Base-by-base conservation (phyloP, 37 sponge, comb jelly and placozoan species). In the Haliclona indistincta region DNA sequence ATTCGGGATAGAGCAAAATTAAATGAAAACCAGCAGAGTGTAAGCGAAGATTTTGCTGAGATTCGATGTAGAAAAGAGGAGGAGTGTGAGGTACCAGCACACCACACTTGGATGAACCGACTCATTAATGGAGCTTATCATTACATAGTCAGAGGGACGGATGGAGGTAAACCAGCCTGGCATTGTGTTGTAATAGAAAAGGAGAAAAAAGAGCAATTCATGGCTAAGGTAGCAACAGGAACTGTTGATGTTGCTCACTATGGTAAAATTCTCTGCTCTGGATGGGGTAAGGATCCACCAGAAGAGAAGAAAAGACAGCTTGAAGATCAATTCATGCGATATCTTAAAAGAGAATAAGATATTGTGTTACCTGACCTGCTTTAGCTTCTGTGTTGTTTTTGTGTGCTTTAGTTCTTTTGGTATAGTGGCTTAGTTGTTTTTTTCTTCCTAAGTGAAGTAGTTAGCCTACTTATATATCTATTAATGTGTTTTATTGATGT, bases 241-340 rank as follows among this genome's bases (percentile, higher is more conserved):
- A 45, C 70, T 10, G 54, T 87, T 33, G 76, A 91, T 70, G 66
- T 91, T 23, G 66, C 69, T 38, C 53, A 83, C 35, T 91, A 78
- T 83, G 93, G 93, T 22, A 34, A 62, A n/a, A 44, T 91, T 0
- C 42, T 91, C 63, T 64, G 49, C 33, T 82, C 79, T 54, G 93
- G 93, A 17, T 91, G 84, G 84, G 93, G 93, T 13, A 36, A 78
- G 62, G 85, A 83, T 28, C 93, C 93, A 44, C 88, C 86, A 39
- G 51, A 47, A 47, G 51, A 47, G 15, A 47, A 47, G 51, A 47
- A 47, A 47, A 47, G 51, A 47, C 10, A 17, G 51, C 10, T 47
- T 47, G 51, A 47, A 10, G 15, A 17, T 10, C 51, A 47, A 15
- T 47, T 47, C 51, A 17, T 17, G 15, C 13, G 15, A 15, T 47